phyloP scores from a whole-genome alignment of 2,113 vertebrate species.

The Dromas ardeola region DNA sequence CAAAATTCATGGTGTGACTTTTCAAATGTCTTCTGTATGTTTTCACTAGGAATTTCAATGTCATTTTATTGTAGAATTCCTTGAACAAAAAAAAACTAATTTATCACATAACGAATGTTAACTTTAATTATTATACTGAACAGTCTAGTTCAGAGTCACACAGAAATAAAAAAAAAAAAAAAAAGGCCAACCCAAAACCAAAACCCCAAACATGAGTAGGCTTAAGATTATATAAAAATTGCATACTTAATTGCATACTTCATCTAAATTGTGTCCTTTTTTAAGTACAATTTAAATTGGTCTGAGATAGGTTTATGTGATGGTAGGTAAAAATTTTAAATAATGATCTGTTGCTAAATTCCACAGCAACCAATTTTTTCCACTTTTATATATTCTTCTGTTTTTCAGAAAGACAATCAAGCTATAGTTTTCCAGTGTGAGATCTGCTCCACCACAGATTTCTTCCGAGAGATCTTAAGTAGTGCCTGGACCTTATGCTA shows the following conservation, averaged over 20 bases:
- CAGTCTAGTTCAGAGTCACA: background rate
- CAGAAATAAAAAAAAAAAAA: background rate
- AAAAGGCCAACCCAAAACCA: too few relatives aligned
- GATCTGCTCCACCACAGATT: background rate
- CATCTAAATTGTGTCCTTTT: background rate
- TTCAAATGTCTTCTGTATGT: background rate
- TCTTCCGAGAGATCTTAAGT: background rate
- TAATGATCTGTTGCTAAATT: background rate
- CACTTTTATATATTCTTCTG: background rate
- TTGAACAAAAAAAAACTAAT: background rate
- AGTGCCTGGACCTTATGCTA: background rate
- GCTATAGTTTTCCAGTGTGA: background rate
- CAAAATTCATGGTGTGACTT: background rate
- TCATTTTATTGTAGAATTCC: background rate
- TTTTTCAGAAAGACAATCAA: background rate
- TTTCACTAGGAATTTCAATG: conserved; percentile 34
- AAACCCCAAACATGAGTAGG: background rate
- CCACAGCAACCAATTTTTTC: background rate
- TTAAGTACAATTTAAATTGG: background rate
- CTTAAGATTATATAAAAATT: background rate
- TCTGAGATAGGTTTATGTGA: background rate
- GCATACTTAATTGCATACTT: background rate
- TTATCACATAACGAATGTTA: background rate
- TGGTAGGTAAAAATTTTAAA: background rate
- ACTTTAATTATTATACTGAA: background rate